Evolutionary conservation across 2,113 vertebrate species (phyloP), one percentile per base, ranked within the genome.

Genomic region (Hassar affinis): DNA sequence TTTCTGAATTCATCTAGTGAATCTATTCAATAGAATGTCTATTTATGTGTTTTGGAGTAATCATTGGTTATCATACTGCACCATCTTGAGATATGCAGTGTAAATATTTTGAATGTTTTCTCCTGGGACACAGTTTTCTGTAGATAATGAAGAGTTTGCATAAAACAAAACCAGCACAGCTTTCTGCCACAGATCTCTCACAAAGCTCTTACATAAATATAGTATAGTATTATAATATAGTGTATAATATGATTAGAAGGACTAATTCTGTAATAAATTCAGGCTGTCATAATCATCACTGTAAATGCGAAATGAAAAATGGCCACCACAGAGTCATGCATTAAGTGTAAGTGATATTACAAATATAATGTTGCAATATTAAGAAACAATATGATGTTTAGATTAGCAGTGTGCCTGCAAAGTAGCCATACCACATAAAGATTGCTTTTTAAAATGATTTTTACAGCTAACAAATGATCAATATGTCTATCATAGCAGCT

Each of bases 101-200:
- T 85, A 80, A 85, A 85, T 79, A 47, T 83, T 27, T 78, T 18
- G 20, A 27, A 56, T 27, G 35, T 78, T 79, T 30, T 30, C 27
- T 69, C 42, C 20, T 4, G 7, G 42, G 17, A 79, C 62, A 59
- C n/a, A 14, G n/a, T 20, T 17, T 84, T 47, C 18, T 20, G 25
- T 18, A 84, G 51, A 79, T 33, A 69, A 54, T 25, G 12, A 62
- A 25, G 33, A 61, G 61, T 71, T 79, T 59, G 14, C 45, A 75
- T 33, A 20, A 17, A 72, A 6, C 25, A 42, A 56, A 33, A 22
- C 52, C 64, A 45, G 47, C 14, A 81, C 38, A 22, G 15, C 66
- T 33, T 49, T 71, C 51, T 45, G 35, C 38, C 10, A 57, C 22
- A 15, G 15, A 52, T 17, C 20, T 33, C 52, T 25, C 47, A 9